Conservation (phyloP, 2,888 invertebrate genomes). For the Eustalomyia histrio region DNA sequence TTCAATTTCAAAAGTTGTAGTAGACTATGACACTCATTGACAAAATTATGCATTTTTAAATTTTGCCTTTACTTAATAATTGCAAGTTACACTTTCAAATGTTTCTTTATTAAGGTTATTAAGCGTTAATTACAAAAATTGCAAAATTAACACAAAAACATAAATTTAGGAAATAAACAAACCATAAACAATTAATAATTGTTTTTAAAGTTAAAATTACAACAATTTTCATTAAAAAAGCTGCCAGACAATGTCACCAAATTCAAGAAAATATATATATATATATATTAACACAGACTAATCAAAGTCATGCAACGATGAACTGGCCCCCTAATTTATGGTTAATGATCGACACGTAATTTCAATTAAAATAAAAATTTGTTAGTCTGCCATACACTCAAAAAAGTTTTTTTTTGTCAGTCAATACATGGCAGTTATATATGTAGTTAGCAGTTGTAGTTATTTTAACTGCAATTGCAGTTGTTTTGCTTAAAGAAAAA, state of each 20-base stretch:
- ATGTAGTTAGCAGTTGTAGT: too few relatives aligned
- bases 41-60: too few relatives aligned
- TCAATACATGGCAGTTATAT: too few relatives aligned
- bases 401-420: too few relatives aligned
- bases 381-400: too few relatives aligned
- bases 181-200: slow-evolving; percentile 2
- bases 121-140: background rate
- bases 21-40: too few relatives aligned
- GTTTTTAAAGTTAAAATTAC: slow-evolving; percentile 17
- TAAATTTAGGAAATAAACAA: background rate
- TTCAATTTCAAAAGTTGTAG: too few relatives aligned
- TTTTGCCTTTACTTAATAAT: background rate
- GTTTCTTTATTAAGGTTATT: background rate
- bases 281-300: slow-evolving; percentile 40
- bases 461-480: too few relatives aligned
- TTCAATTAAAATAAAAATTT: too few relatives aligned
- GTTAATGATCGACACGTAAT: background rate
- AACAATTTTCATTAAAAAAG: slow-evolving; percentile 15
- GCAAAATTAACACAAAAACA: background rate
- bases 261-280: slow-evolving; percentile 35
- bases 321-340: slow-evolving; percentile 17
- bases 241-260: slow-evolving; percentile 50
- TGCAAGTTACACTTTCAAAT: background rate
- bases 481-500: too few relatives aligned
- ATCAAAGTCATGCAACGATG: slow-evolving; percentile 49